Percentiles rank a stretch among this genome's conserved stretches.
Evolutionary conservation across 2,113 vertebrate species (phyloP).

Genomic region (Nycticebus coucang): DNA sequence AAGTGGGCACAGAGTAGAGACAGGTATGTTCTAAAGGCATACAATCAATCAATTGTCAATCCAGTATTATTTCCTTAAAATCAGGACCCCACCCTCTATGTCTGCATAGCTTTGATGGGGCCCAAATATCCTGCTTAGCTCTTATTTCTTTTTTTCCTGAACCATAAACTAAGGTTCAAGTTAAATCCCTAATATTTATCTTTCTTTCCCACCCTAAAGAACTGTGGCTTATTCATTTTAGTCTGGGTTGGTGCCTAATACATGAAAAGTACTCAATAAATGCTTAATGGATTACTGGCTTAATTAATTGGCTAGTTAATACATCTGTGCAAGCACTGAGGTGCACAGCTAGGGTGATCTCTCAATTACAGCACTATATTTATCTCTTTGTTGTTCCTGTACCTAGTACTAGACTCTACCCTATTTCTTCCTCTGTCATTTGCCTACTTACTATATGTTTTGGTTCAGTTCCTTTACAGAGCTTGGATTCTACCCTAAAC

Average conservation of each 20-base stretch:
- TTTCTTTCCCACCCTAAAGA: not conserved
- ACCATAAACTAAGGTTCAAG: not conserved
- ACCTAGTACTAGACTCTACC: not conserved
- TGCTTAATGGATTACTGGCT: not conserved
- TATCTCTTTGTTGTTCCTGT: not conserved
- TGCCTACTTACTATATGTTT: not conserved
- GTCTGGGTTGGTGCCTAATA: not conserved
- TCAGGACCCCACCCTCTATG: not conserved
- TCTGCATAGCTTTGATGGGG: not conserved
- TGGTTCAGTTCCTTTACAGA: not conserved
- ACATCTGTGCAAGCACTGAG: not conserved
- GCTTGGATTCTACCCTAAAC: not conserved
- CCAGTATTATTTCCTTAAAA: not conserved
- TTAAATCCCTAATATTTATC: constrained; percentile 14
- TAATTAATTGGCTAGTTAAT: not conserved
- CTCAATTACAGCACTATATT: not conserved
- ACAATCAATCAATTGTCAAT: not conserved
- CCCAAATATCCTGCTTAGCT: not conserved
- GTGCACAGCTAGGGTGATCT: not conserved
- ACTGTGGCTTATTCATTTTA: constrained; percentile 19
- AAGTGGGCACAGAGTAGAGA: not conserved
- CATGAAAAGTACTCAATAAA: not conserved
- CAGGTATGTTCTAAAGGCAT: not conserved
- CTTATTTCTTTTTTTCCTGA: not conserved
- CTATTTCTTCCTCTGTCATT: not conserved